Base-by-base conservation (phyloP, 2,888 invertebrate species). In the Tetranychus truncatus region DNA sequence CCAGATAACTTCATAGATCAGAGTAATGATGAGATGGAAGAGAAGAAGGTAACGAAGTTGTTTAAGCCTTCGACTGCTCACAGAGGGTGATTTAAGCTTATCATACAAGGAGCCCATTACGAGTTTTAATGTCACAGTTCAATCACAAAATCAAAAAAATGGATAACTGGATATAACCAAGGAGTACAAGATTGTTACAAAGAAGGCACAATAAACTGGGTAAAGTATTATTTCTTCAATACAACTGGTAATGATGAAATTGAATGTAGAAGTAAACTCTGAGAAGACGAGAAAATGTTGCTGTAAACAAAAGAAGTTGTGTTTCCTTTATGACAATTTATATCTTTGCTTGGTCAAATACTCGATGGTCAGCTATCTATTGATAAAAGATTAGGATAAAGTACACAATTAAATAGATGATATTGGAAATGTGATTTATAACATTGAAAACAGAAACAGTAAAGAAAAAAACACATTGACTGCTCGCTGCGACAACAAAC, bases 1-100 rank as follows among this genome's bases (percentile, higher is more conserved):
- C 44, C 66, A 66, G 15, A 74, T 11, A 15, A 74, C 24, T 74
- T 74, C 74, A 44, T 45, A 74, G 5, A 74, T 18, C 11, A 74
- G 44, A 34, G 44, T 46, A 15, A 74, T n/a, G 24, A 18, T 15
- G 20, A 73, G 20, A 46, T 72, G 46, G 18, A 20, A 18, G 4
- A 72, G 24, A 15, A 72, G 15, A 46, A 72, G 34, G n/a, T 72
- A 72, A 11, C 69, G 69, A 24, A 69, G 20, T 20, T 69, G 69
- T 4, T 20, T 24, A 18, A 69, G 20, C 20, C 69, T 18, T 18
- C 34, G 20, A 4, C 11, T 69, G 8, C 69, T 69, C n/a, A 69
- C 20, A 69, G 18, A 20, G 11, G 69, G 69, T 69, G 69, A 24
- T 11, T 55, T 55, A 15, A 55, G 3, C 3, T 55, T 55, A 55